Evolutionary conservation across 2,888 invertebrate genomes (phyloP).

Genomic region (Strigamia transsilvanica): DNA sequence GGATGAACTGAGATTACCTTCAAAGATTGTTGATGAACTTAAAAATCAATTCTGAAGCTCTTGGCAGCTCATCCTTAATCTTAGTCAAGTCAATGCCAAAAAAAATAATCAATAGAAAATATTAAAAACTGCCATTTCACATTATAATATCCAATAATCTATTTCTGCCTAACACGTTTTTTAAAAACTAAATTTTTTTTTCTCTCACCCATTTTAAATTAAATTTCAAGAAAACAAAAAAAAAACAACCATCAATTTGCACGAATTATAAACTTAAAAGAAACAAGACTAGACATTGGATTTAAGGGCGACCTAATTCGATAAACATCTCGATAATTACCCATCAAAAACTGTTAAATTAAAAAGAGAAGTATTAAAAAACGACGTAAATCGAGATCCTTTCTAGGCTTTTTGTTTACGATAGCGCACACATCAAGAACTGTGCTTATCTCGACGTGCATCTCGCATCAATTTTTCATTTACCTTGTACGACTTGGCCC

Average conservation of each 20-base stretch:
- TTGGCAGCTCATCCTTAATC: slow-evolving; percentile 27
- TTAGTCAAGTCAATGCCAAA: slow-evolving; percentile 24
- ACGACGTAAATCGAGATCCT: neutral
- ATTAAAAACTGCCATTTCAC: slow-evolving; percentile 3
- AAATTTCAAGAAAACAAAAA: neutral
- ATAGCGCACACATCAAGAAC: neutral
- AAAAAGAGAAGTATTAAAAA: neutral
- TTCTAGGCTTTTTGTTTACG: slow-evolving; percentile 1
- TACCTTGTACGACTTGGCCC: slow-evolving; percentile 46
- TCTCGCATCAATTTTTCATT: neutral
- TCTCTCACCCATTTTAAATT: neutral
- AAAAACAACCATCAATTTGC: neutral
- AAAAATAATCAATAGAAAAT: slow-evolving; percentile 29
- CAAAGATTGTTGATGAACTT: slow-evolving; percentile 20
- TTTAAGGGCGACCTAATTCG: neutral
- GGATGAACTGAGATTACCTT: neutral
- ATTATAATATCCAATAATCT: neutral
- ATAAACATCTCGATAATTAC: slow-evolving; percentile 18
- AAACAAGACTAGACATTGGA: slow-evolving; percentile 5
- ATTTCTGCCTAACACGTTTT: neutral
- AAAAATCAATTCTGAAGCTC: slow-evolving; percentile 22
- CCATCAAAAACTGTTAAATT: slow-evolving; percentile 6
- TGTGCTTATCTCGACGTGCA: neutral
- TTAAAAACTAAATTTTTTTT: neutral
- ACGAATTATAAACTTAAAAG: neutral